phyloP scores from a whole-genome alignment of 2,888 invertebrate species.

The Euplagia quadripunctaria region DNA sequence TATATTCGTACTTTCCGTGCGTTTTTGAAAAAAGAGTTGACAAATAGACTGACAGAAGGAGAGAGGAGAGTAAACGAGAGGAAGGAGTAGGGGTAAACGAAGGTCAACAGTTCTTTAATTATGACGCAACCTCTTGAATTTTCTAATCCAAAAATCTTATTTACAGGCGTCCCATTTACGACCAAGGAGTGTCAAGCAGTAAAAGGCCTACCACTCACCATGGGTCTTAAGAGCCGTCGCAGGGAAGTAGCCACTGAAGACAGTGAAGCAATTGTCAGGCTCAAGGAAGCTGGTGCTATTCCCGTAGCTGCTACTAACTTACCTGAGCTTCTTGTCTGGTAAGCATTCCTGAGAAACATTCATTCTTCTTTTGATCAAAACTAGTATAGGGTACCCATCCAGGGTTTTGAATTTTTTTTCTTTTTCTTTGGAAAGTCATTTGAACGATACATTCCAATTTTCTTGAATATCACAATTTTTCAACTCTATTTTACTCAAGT shows the following conservation, averaged over 20 bases:
- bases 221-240: slow-evolving; percentile 90
- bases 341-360: slow-evolving; percentile 17
- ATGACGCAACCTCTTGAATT: not conserved
- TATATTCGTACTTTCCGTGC: too few relatives aligned
- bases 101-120: not conserved
- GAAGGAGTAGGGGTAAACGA: too few relatives aligned
- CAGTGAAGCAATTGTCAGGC: slow-evolving; percentile 90
- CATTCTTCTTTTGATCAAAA: not conserved
- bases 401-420: not conserved
- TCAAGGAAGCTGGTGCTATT: slow-evolving; percentile 95
- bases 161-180: slow-evolving; percentile 95
- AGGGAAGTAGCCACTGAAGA: slow-evolving; percentile 90
- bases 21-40: too few relatives aligned
- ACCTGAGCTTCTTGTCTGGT: slow-evolving; percentile 97
- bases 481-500: not conserved
- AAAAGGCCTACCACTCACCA: slow-evolving; percentile 90
- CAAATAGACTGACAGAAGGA: too few relatives aligned
- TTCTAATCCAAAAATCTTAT: not conserved
- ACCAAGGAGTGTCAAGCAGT: slow-evolving; percentile 95
- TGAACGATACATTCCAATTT: not conserved
- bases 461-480: not conserved
- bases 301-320: slow-evolving; percentile 95
- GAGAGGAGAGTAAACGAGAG: too few relatives aligned
- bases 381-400: not conserved
- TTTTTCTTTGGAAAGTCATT: not conserved